A percentile compares a stretch with the other conserved stretches of the same genome.
These are phyloP conservation scores for Sycophaga agraensis DNA, from an alignment of 1,140 invertebrate species.

Conservation along the genomic window DNA sequence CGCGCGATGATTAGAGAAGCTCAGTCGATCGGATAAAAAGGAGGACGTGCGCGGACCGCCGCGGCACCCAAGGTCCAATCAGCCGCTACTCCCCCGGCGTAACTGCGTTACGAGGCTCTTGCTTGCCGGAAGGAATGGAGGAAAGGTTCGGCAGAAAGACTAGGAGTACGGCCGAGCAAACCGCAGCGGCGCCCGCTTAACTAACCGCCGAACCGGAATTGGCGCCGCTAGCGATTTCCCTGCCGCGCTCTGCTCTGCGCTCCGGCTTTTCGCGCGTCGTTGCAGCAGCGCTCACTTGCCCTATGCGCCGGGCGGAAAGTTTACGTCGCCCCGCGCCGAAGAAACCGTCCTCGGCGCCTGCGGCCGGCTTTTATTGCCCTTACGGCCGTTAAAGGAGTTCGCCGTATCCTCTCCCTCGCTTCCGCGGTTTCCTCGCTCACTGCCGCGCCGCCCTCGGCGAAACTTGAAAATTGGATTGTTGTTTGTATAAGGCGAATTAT, in stretches of 20 bases:
- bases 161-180: not conserved
- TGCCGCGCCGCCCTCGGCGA: not conserved
- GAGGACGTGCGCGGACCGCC: too few relatives aligned
- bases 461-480: slow-evolving; percentile 24
- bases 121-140: too few relatives aligned
- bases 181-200: slow-evolving; percentile 3
- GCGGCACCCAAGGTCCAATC: too few relatives aligned
- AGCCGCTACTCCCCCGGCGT: too few relatives aligned
- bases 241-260: not conserved
- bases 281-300: not conserved
- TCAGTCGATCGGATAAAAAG: too few relatives aligned
- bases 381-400: slow-evolving; percentile 15
- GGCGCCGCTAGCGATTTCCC: slow-evolving; percentile 11
- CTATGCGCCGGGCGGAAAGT: not conserved
- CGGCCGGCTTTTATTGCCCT: slow-evolving; percentile 17
- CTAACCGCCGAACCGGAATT: slow-evolving; percentile 13
- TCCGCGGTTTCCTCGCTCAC: not conserved
- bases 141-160: too few relatives aligned
- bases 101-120: too few relatives aligned
- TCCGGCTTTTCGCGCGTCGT: not conserved
- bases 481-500: not conserved
- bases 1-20: too few relatives aligned
- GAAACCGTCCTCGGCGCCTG: not conserved
- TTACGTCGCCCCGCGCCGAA: not conserved
- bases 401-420: not conserved